These are phyloP conservation scores for Meloidogyne exigua DNA, from an alignment of 1,140 invertebrate genomes.

Conservation along the genomic window DNA sequence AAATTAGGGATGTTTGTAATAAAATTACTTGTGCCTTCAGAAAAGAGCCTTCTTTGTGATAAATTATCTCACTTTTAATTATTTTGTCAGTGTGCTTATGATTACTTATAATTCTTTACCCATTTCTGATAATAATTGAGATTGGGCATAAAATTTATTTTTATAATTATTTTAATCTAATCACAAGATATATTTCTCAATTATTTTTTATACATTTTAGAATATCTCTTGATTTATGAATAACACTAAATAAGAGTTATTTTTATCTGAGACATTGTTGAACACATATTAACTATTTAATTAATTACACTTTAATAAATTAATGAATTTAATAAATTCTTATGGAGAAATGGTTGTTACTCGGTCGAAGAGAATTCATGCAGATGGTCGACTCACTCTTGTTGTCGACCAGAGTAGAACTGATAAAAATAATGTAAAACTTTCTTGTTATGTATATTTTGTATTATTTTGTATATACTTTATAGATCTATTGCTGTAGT, in stretches of 20 bases:
- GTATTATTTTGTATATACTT: background rate
- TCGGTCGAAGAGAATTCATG: slow-evolving; percentile 19
- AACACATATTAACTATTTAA: too few species aligned
- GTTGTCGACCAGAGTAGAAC: slow-evolving; percentile 1
- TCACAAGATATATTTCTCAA: too few species aligned
- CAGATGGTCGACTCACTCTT: slow-evolving; percentile 8
- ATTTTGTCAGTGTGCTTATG: background rate
- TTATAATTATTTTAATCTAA: background rate
- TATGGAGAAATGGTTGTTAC: slow-evolving; percentile 8
- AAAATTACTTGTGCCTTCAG: background rate
- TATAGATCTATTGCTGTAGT: slow-evolving; percentile 20
- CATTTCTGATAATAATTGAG: background rate
- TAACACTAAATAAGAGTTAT: too few species aligned
- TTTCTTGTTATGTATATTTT: background rate
- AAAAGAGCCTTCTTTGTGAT: background rate
- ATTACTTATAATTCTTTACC: background rate
- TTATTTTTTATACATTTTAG: too few species aligned
- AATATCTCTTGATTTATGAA: too few species aligned
- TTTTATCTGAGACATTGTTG: too few species aligned
- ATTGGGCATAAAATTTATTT: background rate
- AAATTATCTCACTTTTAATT: background rate
- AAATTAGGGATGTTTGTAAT: slow-evolving; percentile 6
- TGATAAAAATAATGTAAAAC: slow-evolving; percentile 6
- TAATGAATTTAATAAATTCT: background rate
- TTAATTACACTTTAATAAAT: too few species aligned